Evolutionary conservation across 2,888 invertebrate species (phyloP).

Genomic region (Synanthedon formicaeformis): DNA sequence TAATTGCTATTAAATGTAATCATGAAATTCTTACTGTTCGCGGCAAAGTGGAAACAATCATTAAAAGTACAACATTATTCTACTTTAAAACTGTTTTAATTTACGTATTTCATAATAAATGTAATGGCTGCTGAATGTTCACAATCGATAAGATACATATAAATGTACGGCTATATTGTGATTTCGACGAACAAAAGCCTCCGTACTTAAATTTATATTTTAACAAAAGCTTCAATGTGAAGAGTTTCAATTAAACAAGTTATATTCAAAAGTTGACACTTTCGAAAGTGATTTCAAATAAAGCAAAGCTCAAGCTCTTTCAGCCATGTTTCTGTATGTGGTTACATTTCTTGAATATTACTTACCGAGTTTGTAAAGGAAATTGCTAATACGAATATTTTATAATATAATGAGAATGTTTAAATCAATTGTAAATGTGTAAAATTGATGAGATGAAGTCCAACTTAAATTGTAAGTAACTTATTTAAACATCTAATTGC

Average conservation of each 20-base stretch:
- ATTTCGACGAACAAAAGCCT: conserved; percentile 1
- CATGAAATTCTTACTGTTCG: no score
- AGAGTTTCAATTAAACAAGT: neutral
- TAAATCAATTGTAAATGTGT: neutral
- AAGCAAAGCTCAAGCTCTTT: neutral
- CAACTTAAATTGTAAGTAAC: neutral
- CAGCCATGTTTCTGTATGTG: neutral
- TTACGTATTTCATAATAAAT: neutral
- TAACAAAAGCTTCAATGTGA: neutral
- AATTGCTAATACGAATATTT: no score
- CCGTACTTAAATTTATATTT: conserved; percentile 9
- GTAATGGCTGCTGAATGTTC: conserved; percentile 16
- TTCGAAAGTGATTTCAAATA: neutral
- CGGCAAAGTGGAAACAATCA: neutral
- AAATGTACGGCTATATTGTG: neutral
- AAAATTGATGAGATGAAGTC: neutral
- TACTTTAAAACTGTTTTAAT: neutral
- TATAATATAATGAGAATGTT: neutral
- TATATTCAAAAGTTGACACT: neutral
- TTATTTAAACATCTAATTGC: conserved; percentile 15
- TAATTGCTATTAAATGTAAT: no score
- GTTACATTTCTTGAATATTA: no score
- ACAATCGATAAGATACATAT: conserved; percentile 10
- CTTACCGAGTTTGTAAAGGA: no score
- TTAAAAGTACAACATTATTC: neutral